Evolutionary conservation across 2,797 vertebrate genomes (phyloP).

Genomic region (Botia almorhae): DNA sequence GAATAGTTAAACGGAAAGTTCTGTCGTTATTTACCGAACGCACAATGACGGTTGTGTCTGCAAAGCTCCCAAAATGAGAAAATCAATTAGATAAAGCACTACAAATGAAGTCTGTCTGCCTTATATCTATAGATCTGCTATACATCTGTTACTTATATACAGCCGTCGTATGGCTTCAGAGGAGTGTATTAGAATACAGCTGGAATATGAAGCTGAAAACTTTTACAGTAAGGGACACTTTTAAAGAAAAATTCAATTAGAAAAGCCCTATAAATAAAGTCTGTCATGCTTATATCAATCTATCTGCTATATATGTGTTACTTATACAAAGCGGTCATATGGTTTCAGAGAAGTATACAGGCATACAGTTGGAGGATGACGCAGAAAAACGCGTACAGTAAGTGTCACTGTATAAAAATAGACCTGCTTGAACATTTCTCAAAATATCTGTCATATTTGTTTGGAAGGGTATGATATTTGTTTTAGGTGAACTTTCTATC

Average conservation of each 20-base stretch:
- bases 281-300: no score
- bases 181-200: no score
- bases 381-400: no score
- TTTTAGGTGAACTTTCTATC: background rate
- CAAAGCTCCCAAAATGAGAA: background rate
- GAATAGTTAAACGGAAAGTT: background rate
- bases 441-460: background rate
- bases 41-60: background rate
- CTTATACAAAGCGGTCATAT: background rate
- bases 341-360: no score
- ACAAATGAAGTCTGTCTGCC: no score
- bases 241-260: background rate
- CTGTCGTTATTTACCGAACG: background rate
- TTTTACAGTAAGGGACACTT: no score
- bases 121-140: no score
- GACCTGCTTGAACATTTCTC: background rate
- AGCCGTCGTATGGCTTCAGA: background rate
- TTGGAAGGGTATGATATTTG: no score
- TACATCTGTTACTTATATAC: background rate
- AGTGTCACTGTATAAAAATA: no score
- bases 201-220: no score
- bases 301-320: background rate
- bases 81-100: background rate
- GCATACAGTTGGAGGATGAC: no score
- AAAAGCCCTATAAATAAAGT: no score